These are phyloP conservation scores for Anolis apletophallus DNA, from an alignment of 2,797 vertebrate species.

Conservation along the genomic window DNA sequence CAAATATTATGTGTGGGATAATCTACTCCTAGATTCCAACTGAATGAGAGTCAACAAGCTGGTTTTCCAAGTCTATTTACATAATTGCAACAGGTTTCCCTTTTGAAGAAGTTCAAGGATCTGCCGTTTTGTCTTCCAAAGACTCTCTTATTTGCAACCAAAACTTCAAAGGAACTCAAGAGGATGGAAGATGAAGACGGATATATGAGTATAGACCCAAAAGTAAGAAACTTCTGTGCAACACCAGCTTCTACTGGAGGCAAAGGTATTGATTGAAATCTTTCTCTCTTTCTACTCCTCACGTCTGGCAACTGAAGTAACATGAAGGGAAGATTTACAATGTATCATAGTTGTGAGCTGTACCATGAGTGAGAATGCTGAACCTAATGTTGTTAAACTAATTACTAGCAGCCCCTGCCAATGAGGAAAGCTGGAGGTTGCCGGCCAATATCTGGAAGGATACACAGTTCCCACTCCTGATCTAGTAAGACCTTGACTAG, in stretches of 20 bases:
- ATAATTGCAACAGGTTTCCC: neutral
- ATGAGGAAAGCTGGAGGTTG: neutral
- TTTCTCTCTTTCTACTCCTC: neutral
- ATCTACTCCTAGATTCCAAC: neutral
- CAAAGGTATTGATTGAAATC: neutral
- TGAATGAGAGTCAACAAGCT: neutral
- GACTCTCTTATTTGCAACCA: too few species aligned
- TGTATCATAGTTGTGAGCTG: too few species aligned
- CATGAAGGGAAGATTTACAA: neutral
- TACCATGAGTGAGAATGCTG: too few species aligned
- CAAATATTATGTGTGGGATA: neutral
- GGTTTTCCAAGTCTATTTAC: neutral
- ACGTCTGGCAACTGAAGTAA: neutral
- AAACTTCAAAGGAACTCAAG: neutral
- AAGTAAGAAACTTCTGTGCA: neutral
- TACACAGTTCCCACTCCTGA: neutral
- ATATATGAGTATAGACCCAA: neutral
- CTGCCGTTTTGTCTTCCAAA: neutral
- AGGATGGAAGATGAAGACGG: constrained; percentile 31
- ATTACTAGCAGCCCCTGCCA: too few species aligned
- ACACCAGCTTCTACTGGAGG: neutral
- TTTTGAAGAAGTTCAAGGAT: neutral
- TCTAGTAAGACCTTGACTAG: neutral
- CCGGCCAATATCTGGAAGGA: too few species aligned
- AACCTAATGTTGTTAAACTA: too few species aligned